phyloP scores from a whole-genome alignment of 2,888 invertebrate genomes.

The Nematopogon swammerdamellus region DNA sequence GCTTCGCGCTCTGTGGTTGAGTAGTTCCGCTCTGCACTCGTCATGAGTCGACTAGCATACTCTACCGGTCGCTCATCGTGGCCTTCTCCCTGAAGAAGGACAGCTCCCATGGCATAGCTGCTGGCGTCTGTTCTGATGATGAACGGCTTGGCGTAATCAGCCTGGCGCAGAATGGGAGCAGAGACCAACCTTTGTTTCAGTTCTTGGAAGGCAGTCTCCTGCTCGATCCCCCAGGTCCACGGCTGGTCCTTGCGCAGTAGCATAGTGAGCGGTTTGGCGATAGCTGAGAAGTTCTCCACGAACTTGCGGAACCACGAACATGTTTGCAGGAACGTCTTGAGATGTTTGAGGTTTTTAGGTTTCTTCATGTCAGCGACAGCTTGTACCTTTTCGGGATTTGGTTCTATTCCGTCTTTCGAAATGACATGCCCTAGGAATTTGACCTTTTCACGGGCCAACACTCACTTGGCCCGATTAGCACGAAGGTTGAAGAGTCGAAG shows the following conservation, averaged over 20 bases:
- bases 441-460: slow-evolving; percentile 11
- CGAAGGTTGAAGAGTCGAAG: slow-evolving; percentile 6
- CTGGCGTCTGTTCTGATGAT: too few species aligned
- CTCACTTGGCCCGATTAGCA: slow-evolving; percentile 8
- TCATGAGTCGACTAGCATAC: slow-evolving; percentile 16
- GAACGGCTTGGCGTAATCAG: slow-evolving; percentile 7
- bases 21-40: slow-evolving; percentile 20
- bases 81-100: slow-evolving; percentile 3
- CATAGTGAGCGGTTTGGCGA: slow-evolving; percentile 9
- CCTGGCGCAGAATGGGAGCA: slow-evolving; percentile 12
- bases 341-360: neutral
- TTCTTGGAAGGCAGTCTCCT: slow-evolving; percentile 8
- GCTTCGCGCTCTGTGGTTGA: slow-evolving; percentile 25
- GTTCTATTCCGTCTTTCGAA: neutral
- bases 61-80: slow-evolving; percentile 12
- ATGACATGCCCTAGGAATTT: slow-evolving; percentile 7
- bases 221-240: slow-evolving; percentile 8
- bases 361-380: neutral
- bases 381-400: neutral
- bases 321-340: slow-evolving; percentile 12
- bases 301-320: slow-evolving; percentile 12
- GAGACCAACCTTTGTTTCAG: slow-evolving; percentile 10
- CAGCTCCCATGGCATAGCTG: slow-evolving; percentile 10
- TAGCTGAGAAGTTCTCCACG: neutral
- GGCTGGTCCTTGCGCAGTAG: slow-evolving; percentile 11